Evolutionary conservation across 2,888 invertebrate species (phyloP).

Genomic region (Tipula helvola): DNA sequence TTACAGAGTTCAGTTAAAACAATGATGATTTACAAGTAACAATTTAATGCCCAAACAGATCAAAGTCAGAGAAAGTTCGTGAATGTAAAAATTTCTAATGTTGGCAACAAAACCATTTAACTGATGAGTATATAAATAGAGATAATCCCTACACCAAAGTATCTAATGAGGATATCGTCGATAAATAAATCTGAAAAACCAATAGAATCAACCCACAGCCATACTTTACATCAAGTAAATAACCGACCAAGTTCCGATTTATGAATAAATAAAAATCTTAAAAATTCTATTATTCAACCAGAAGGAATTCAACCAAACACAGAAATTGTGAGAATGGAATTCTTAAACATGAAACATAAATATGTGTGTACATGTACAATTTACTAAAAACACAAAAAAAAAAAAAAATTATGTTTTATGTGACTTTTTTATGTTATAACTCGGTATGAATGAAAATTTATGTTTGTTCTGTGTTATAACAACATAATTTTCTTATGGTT

Average conservation of each 20-base stretch:
- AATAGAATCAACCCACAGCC: background rate
- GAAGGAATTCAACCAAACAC: background rate
- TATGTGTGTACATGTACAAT: background rate
- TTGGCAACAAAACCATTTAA: too few relatives aligned
- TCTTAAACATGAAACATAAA: background rate
- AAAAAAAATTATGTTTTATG: background rate
- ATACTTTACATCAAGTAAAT: background rate
- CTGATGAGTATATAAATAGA: too few relatives aligned
- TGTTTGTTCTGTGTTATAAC: background rate
- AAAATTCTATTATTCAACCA: conserved; percentile 4
- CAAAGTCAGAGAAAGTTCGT: too few relatives aligned
- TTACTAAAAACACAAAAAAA: background rate
- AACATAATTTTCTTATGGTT: background rate
- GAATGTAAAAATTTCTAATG: too few relatives aligned
- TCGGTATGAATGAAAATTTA: background rate
- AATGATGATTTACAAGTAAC: too few relatives aligned
- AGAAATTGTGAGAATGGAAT: background rate
- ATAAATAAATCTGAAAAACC: too few relatives aligned
- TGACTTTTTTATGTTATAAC: conserved; percentile 4
- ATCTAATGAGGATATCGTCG: too few relatives aligned
- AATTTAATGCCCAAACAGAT: too few relatives aligned
- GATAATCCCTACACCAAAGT: too few relatives aligned
- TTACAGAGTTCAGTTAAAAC: too few relatives aligned
- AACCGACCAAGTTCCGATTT: background rate
- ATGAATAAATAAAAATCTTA: background rate